These are phyloP conservation scores for Melanotaenia pygmaea DNA, from an alignment of 2,797 vertebrate genomes.

Conservation along the genomic window DNA sequence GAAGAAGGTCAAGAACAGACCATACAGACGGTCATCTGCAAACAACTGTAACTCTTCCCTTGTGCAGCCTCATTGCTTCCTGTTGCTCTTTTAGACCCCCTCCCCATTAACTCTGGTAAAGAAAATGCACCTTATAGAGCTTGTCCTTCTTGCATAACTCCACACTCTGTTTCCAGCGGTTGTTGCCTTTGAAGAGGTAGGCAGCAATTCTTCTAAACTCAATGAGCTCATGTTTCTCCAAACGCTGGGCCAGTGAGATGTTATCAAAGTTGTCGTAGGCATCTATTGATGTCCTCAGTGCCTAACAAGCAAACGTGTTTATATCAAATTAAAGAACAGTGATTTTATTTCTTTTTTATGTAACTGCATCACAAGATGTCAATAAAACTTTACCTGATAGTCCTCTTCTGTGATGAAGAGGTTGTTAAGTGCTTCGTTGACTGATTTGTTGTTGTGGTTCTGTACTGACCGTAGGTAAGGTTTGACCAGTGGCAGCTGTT, in stretches of 20 bases:
- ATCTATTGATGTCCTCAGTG: constrained; percentile 97
- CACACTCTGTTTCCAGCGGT: constrained; percentile 99
- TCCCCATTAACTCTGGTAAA: not conserved
- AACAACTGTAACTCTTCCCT: not conserved
- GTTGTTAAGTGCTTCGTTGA: constrained; percentile 99
- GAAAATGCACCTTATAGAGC: constrained; percentile 91
- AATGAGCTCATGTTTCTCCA: constrained; percentile 98
- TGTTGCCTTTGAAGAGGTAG: constrained; percentile 99
- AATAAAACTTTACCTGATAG: constrained; percentile 87
- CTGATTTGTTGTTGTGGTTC: constrained; percentile 99
- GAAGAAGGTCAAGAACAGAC: constrained; percentile 9
- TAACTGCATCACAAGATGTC: not conserved
- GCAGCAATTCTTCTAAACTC: constrained; percentile 98
- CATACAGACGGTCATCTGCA: not conserved
- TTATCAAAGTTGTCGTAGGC: constrained; percentile 99
- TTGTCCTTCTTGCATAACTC: constrained; percentile 99
- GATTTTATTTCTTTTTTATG: not conserved
- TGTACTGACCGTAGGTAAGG: constrained; percentile 98
- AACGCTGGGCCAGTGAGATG: constrained; percentile 95
- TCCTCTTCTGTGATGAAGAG: constrained; percentile 99
- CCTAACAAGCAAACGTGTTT: constrained; percentile 72
- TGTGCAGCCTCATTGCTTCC: not conserved
- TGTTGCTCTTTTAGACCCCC: not conserved
- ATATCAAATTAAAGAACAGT: not conserved
- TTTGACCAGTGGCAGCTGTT: constrained; percentile 96